These are phyloP conservation scores for Gallinago jamesoni DNA, from an alignment of 2,113 vertebrate species.

Conservation along the genomic window DNA sequence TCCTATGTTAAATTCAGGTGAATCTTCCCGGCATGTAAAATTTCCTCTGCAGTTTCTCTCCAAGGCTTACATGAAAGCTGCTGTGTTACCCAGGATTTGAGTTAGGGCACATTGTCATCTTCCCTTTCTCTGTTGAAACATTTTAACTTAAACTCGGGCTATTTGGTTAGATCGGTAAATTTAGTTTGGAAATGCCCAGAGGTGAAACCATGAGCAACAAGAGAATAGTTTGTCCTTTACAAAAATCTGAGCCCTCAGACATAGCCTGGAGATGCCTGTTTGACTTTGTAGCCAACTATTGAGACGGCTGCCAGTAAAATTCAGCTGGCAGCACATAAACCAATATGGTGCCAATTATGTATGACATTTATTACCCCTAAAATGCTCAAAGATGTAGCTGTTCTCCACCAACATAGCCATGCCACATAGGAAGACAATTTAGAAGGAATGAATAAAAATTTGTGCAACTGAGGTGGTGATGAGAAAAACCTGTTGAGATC, in stretches of 20 bases:
- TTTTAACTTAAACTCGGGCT: neutral
- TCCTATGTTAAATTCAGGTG: neutral
- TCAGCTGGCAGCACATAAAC: neutral
- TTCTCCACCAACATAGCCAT: neutral
- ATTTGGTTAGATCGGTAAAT: neutral
- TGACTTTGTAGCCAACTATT: neutral
- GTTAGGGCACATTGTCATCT: neutral
- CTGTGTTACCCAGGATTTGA: rapidly evolving
- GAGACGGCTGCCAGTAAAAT: neutral
- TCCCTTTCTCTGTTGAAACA: neutral
- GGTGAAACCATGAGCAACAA: neutral
- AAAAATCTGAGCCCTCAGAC: neutral
- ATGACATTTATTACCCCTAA: neutral
- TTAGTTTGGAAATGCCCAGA: neutral
- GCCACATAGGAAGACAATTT: neutral
- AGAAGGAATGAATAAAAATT: neutral
- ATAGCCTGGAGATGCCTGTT: neutral
- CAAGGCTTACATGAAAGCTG: neutral
- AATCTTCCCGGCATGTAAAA: neutral
- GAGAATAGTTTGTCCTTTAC: neutral
- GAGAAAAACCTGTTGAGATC: neutral
- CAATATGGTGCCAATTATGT: neutral
- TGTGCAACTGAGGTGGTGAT: neutral
- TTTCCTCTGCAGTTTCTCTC: neutral
- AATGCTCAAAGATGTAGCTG: neutral